Evolutionary conservation across 2,888 invertebrate genomes (phyloP), one percentile per base, ranked within the genome.

Genomic region (Candidula unifasciata): DNA sequence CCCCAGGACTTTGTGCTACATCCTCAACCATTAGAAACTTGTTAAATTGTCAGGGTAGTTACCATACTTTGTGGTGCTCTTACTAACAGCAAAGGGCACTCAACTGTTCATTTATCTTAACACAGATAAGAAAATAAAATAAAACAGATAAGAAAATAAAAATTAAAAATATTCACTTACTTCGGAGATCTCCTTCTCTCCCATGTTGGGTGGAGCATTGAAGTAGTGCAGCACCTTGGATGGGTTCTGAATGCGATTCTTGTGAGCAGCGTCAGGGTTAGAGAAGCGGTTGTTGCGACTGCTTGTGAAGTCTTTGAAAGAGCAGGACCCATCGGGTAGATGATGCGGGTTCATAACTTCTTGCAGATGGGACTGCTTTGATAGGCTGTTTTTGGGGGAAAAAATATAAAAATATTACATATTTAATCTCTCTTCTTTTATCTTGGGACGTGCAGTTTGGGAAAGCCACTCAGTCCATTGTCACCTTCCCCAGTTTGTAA

Each of bases 201-300:
- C 96, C 90, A 99, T 96, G 94, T 97, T 97, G 64, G 98, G 98
- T 83, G 99, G 99, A 87, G 99, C 98, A 95, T 99, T 99, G 96
- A 98, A 99, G 95, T 98, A 99, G 94, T 99, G 99, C 89, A 99
- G 95, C 96, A 98, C 97, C 95, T 98, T 98, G 90, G 98, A 97
- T 79, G 98, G 98, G 93, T 97, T 97, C 94, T 92, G 92, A 85
- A 93, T 92, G 93, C 98, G 96, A 95, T 99, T 99, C 95, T 99
- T 99, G 95, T 97, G 96, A 87, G 99, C 98, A 95, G 98, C 97
- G 88, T 97, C 97, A 78, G 98, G 97, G 91, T 97, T 98, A 90
- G 97, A 96, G 95, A 98, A 99, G 92, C 99, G 95, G 95, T 99
- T 99, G 95, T 99, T 98, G 95, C 98, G 97, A 95, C 97, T 97